Evolutionary conservation across 2,888 invertebrate species (phyloP).

Genomic region (Nomada hirtipes): DNA sequence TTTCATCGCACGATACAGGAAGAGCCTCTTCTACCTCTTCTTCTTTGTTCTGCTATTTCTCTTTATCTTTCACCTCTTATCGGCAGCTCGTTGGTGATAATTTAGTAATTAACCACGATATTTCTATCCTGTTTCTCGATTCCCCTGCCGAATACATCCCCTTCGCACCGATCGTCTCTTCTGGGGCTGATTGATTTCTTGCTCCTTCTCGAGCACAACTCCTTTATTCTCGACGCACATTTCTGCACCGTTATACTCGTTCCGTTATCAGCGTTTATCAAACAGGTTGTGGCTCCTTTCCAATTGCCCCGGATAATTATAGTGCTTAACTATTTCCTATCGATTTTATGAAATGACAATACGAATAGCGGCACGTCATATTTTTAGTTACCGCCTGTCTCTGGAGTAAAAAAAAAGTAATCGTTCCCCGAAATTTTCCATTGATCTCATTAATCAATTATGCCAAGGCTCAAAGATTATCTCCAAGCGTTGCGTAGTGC

Average conservation of each 20-base stretch:
- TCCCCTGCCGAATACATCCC: slow-evolving; percentile 10
- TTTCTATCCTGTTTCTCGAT: slow-evolving; percentile 30
- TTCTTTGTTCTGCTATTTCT: slow-evolving; percentile 30
- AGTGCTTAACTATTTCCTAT: slow-evolving; percentile 10
- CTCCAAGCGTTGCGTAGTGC: slow-evolving; percentile 20
- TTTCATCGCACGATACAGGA: slow-evolving; percentile 73
- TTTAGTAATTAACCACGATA: slow-evolving; percentile 64
- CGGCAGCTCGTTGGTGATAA: slow-evolving; percentile 66
- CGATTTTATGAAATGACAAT: not conserved
- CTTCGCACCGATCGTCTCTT: not conserved
- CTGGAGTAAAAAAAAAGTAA: not conserved
- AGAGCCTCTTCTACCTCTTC: slow-evolving; percentile 61
- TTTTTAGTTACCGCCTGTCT: no score
- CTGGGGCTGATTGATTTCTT: slow-evolving; percentile 1
- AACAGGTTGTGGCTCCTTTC: slow-evolving; percentile 10
- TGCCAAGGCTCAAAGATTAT: slow-evolving; percentile 42
- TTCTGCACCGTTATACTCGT: slow-evolving; percentile 50
- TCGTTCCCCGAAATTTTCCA: not conserved
- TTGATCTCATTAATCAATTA: slow-evolving; percentile 41
- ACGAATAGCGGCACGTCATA: not conserved
- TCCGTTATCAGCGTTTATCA: slow-evolving; percentile 53
- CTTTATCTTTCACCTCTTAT: slow-evolving; percentile 38
- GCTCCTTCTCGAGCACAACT: not conserved
- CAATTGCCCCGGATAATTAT: not conserved
- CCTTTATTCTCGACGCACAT: slow-evolving; percentile 23